Evolutionary conservation across 92 coral and sea anemone genomes (phyloP), one percentile per base, ranked within the genome.

Genomic region (Porites evermanni): DNA sequence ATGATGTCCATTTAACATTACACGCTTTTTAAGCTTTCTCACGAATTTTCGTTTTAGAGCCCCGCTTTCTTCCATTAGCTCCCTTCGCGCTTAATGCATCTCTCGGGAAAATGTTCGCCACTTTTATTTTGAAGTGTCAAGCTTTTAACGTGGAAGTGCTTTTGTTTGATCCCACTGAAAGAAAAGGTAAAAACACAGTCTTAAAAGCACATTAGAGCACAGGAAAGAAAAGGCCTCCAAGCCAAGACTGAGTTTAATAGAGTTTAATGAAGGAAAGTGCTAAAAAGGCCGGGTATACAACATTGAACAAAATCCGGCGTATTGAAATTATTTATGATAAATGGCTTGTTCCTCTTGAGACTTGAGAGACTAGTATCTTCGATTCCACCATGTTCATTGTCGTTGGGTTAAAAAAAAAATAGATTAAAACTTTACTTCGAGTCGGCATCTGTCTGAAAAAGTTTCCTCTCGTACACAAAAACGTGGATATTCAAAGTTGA

Each of bases 1-100:
- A 50, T 61, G 87, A 61, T 83, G 87, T 83, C 87, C 87, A 83
- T 83, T 83, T 83, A 83, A 73, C 71, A 72, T 83, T 72, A 74
- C 72, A 72, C 61, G 87, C 87, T 21, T 83, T 83, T 83, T 61
- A 64, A 65, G 87, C 67, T 50, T 71, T 83, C 64, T 47, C 65
- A 32, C 54, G 70, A 83, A 73, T 73, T 38, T 78, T 60, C 81
- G 32, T 60, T 61, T 81, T 70, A 81, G 70, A 54, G 44, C 19
- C 54, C 70, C 65, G 32, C 78, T 74, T 44, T 59, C 38, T 13
- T 16, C 87, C 87, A 83, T 83, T 83, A 83, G 87, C 76, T 20
- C 19, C 9, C 64, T 64, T 74, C 52, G 61, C 23, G 87, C 72
- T 61, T 72, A 83, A 83, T 83, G 87, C 73, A 64, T 64, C 80